Base-by-base conservation (phyloP, 2,888 invertebrate species). In the Panzeria rudis region DNA sequence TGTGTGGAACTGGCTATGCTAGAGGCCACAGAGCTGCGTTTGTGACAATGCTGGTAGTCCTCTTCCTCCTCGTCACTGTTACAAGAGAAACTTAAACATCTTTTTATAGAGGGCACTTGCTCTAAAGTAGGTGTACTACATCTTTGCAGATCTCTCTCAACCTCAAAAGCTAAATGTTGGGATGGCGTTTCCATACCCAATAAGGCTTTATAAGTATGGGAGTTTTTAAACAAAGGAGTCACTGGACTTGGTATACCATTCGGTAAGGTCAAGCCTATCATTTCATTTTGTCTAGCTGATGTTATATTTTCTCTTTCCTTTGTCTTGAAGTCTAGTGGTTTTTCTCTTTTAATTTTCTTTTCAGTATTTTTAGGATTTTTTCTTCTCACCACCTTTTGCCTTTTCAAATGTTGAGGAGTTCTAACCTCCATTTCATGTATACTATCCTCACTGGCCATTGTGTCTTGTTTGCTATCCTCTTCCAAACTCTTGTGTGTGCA, bases 31-130 rank as follows among this genome's bases (percentile, higher is more conserved):
- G 94, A 94, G 71, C 93, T 91, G 54, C 94, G 92, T 88, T 94
- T 94, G 62, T 89, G 89, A 4, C 94, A 94, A 8, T 89, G 88
- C 4, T 88, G 88, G 35, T 88, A 68, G 20, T 93, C 94, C 9
- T 73, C 90, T 23, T 87, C 89, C 75, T 94, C 89, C 82, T 94
- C 93, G 73, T 93, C 94, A 61, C 94, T 94, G 77, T 94, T 94
- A 11, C 94, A 94, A 17, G 94, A 94, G 89, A 94, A 95, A 13
- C 94, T 94, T 8, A 95, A 89, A 88, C 95, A 95, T 78, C 95
- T 93, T 88, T 94, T 93, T 17, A 93, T 91, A 50, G 94, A 93
- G 71, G 94, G 93, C 20, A 93, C 93, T 68, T 90, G 90, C 81
- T 87, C 87, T 71, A 88, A 66, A 8, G 89, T 89, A 32, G 94